Evolutionary conservation across 2,797 vertebrate genomes (phyloP).

Genomic region (Cirrhinus molitorella): DNA sequence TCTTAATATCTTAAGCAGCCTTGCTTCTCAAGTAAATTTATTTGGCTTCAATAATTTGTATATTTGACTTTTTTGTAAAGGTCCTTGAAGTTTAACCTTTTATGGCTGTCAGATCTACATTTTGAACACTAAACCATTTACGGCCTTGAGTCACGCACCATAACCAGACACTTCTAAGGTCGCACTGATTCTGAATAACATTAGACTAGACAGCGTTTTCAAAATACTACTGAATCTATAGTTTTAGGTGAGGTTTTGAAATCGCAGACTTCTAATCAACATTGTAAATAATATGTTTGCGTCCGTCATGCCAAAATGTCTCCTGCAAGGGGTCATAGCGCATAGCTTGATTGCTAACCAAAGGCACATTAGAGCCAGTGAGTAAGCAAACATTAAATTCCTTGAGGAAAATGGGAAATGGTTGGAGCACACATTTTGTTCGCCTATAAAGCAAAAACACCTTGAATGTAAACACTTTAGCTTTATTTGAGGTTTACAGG

Average conservation of each 20-base stretch:
- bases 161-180: background rate
- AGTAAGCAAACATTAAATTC: slow-evolving; percentile 8
- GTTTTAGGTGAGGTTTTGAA: background rate
- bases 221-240: background rate
- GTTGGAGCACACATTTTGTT: background rate
- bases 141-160: background rate
- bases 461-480: background rate
- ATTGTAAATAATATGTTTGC: background rate
- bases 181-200: background rate
- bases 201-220: background rate
- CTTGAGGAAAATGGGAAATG: background rate
- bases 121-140: background rate
- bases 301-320: background rate
- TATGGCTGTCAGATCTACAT: background rate
- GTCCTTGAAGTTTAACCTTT: background rate
- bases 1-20: too few species aligned
- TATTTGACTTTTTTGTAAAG: background rate
- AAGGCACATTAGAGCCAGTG: slow-evolving; percentile 24
- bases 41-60: background rate
- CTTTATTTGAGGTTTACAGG: slow-evolving; percentile 2
- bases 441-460: slow-evolving; percentile 10
- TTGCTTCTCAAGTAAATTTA: background rate
- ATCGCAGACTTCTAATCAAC: background rate
- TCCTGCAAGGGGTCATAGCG: background rate
- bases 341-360: background rate